Conservation (phyloP, 2,888 invertebrate species). For the Serrognathus titanus region DNA sequence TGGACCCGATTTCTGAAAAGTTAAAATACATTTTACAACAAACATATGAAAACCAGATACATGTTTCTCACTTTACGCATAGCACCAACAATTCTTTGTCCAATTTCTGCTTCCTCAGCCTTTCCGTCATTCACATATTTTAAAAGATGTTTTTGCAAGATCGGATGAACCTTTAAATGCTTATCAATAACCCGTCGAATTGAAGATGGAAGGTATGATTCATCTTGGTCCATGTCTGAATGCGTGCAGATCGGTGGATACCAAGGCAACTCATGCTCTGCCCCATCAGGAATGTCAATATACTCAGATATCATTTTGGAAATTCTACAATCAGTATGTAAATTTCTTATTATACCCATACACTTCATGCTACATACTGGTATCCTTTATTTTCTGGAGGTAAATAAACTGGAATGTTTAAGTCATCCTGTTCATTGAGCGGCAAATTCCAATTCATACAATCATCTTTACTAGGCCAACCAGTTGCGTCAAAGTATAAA, state of each 20-base stretch:
- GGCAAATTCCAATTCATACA: conserved; percentile 49
- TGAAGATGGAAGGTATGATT: conserved; percentile 42
- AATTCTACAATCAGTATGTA: conserved; percentile 42
- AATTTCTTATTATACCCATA: not conserved
- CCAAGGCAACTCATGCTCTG: conserved; percentile 72
- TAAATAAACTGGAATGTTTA: conserved; percentile 65
- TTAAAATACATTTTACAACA: conserved; percentile 1
- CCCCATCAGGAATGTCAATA: conserved; percentile 58
- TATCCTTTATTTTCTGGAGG: conserved; percentile 77
- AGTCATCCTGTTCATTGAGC: conserved; percentile 50
- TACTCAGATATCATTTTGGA: conserved; percentile 57
- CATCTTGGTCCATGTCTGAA: conserved; percentile 35
- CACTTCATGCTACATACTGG: conserved; percentile 53
- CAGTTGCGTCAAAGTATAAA: conserved; percentile 54
- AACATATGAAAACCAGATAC: not conserved
- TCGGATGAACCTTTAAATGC: conserved; percentile 34
- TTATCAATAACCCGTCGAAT: conserved; percentile 35
- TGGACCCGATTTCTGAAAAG: conserved; percentile 64
- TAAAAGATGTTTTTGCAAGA: conserved; percentile 39
- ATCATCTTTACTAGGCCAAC: conserved; percentile 55
- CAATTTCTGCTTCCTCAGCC: conserved; percentile 67
- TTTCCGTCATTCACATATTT: conserved; percentile 45
- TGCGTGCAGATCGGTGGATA: conserved; percentile 67
- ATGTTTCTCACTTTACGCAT: conserved; percentile 56
- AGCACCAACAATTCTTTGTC: conserved; percentile 71